A percentile compares a stretch with the other conserved stretches of the same genome.
phyloP scores from a whole-genome alignment of 2,888 invertebrate species.

The Tachystola acroxantha region DNA sequence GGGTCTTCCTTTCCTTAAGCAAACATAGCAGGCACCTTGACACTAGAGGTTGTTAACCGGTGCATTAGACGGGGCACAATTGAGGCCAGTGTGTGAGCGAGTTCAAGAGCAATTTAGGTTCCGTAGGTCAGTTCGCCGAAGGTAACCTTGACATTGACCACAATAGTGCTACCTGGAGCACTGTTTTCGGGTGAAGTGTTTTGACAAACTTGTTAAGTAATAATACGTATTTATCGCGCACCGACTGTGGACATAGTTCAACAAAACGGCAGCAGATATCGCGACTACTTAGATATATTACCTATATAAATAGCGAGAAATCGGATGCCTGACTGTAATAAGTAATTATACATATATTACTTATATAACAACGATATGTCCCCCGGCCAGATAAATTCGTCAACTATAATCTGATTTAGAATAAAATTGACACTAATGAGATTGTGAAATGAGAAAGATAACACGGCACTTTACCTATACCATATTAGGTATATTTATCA shows the following conservation, averaged over 20 bases:
- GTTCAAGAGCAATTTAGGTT: constrained; percentile 78
- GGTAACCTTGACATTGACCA: constrained; percentile 75
- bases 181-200: constrained; percentile 1
- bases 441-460: too few relatives aligned
- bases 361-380: too few relatives aligned
- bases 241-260: background rate
- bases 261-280: background rate
- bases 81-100: constrained; percentile 76
- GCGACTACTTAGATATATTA: background rate
- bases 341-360: too few relatives aligned
- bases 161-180: constrained; percentile 44
- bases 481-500: too few relatives aligned
- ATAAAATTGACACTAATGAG: too few relatives aligned
- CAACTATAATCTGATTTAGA: too few relatives aligned
- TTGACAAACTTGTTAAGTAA: constrained; percentile 1
- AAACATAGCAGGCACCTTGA: constrained; percentile 71
- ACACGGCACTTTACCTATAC: too few relatives aligned
- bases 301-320: too few relatives aligned
- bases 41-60: constrained; percentile 77
- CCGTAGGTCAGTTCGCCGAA: constrained; percentile 77
- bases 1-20: constrained; percentile 50
- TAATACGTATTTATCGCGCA: constrained; percentile 7
- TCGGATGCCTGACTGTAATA: too few relatives aligned
- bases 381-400: too few relatives aligned
- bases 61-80: constrained; percentile 74